Conservation (phyloP, 2,888 invertebrate species). For the Tetragonula carbonaria region DNA sequence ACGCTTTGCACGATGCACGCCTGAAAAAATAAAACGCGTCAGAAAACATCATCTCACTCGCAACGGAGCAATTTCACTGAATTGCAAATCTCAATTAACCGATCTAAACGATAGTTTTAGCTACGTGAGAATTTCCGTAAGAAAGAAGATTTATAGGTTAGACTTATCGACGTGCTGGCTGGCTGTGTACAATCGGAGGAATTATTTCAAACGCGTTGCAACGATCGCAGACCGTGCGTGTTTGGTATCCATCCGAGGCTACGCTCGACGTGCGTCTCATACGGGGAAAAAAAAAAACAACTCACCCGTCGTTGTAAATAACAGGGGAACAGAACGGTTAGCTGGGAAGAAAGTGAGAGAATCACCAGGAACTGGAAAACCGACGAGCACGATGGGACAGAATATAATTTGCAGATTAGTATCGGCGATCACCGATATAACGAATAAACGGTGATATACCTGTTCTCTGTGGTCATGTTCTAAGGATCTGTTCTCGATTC, state of each 20-base stretch:
- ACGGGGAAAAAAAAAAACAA: conserved; percentile 28
- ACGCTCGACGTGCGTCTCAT: conserved; percentile 6
- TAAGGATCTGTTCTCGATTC: conserved; percentile 39
- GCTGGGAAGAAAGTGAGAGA: neutral
- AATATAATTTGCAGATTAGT: neutral
- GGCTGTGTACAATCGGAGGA: conserved; percentile 15
- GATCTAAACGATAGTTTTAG: neutral
- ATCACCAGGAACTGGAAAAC: neutral
- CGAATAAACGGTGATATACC: conserved; percentile 40
- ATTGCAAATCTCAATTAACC: neutral
- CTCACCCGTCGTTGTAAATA: conserved; percentile 48
- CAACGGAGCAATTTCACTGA: neutral
- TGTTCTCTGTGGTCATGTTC: conserved; percentile 65
- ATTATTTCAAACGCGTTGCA: conserved; percentile 23
- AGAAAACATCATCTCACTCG: neutral
- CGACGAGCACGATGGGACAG: neutral
- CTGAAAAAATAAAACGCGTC: conserved; percentile 28
- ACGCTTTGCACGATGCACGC: conserved; percentile 26
- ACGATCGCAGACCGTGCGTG: neutral
- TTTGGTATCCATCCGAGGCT: conserved; percentile 2
- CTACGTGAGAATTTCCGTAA: neutral
- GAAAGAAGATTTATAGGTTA: conserved; percentile 16
- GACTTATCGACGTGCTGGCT: neutral
- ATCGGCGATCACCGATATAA: conserved; percentile 5
- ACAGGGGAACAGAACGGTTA: neutral